Percentiles rank a stretch among this genome's conserved stretches.
Evolutionary conservation across 2,113 vertebrate genomes (phyloP).

Genomic region (Antechinus stuartii): DNA sequence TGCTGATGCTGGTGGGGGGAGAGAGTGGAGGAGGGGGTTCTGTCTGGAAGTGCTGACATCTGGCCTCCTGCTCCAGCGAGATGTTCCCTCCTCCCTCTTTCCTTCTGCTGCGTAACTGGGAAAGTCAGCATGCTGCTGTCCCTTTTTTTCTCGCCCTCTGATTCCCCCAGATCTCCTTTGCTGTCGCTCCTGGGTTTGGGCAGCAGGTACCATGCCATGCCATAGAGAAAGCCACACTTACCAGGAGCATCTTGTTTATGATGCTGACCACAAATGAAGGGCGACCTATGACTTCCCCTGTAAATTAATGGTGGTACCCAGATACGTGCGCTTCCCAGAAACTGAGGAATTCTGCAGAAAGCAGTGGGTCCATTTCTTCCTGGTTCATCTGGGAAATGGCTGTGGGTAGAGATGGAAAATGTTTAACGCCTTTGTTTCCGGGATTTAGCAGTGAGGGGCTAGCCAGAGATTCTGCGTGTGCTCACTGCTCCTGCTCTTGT

Average conservation of each 20-base stretch:
- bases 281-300: background rate
- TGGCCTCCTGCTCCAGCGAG: conserved; percentile 11
- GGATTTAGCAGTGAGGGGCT: background rate
- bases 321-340: background rate
- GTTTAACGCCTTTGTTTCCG: background rate
- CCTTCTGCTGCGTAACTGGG: background rate
- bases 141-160: background rate
- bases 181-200: background rate
- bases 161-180: background rate
- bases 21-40: background rate
- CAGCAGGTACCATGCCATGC: background rate
- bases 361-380: background rate
- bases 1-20: background rate
- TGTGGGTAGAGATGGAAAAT: background rate
- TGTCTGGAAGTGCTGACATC: conserved; percentile 20
- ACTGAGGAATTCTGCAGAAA: background rate
- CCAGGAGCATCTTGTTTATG: background rate
- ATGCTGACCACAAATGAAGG: background rate
- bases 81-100: background rate
- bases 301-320: background rate
- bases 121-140: no score
- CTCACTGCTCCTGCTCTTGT: background rate
- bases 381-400: background rate
- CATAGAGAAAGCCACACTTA: background rate
- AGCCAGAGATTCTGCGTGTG: background rate